Percentiles rank a stretch among this genome's conserved stretches.
Evolutionary conservation across 2,797 vertebrate species (phyloP).

Genomic region (Epinephelus coioides): DNA sequence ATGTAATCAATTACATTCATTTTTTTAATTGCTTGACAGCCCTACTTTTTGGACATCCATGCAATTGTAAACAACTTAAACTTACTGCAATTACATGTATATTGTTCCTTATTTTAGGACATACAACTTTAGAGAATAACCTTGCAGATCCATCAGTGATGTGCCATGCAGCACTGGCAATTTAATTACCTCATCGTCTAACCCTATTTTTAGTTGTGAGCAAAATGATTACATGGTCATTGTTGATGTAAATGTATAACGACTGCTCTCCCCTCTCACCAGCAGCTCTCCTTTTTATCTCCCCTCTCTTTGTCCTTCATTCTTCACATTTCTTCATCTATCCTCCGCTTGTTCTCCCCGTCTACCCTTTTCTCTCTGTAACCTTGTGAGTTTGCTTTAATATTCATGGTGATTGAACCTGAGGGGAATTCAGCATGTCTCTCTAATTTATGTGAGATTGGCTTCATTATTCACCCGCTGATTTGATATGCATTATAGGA

Average conservation of each 20-base stretch:
- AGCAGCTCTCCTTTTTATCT: slow-evolving; percentile 59
- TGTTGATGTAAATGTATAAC: slow-evolving; percentile 63
- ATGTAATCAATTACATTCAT: too few species aligned
- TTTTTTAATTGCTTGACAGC: too few species aligned
- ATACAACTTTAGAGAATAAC: neutral
- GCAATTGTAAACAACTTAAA: neutral
- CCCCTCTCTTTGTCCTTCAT: slow-evolving; percentile 54
- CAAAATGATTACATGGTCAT: slow-evolving; percentile 68
- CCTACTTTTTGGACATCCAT: too few species aligned
- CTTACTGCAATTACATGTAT: neutral
- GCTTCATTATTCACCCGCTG: slow-evolving; percentile 80
- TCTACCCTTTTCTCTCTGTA: slow-evolving; percentile 53
- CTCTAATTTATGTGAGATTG: slow-evolving; percentile 80
- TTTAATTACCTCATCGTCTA: slow-evolving; percentile 63
- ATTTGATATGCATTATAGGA: slow-evolving; percentile 79
- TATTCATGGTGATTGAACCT: slow-evolving; percentile 81
- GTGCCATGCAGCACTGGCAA: slow-evolving; percentile 14
- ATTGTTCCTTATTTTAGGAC: neutral
- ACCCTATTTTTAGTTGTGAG: slow-evolving; percentile 59
- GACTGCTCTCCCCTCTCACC: slow-evolving; percentile 48
- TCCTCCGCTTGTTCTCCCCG: slow-evolving; percentile 46
- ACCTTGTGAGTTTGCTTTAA: slow-evolving; percentile 81
- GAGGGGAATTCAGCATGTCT: slow-evolving; percentile 75
- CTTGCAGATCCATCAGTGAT: slow-evolving; percentile 5
- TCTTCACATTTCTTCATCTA: slow-evolving; percentile 48